phyloP scores from a whole-genome alignment of 2,888 invertebrate genomes.

The Osmoderma eremita region DNA sequence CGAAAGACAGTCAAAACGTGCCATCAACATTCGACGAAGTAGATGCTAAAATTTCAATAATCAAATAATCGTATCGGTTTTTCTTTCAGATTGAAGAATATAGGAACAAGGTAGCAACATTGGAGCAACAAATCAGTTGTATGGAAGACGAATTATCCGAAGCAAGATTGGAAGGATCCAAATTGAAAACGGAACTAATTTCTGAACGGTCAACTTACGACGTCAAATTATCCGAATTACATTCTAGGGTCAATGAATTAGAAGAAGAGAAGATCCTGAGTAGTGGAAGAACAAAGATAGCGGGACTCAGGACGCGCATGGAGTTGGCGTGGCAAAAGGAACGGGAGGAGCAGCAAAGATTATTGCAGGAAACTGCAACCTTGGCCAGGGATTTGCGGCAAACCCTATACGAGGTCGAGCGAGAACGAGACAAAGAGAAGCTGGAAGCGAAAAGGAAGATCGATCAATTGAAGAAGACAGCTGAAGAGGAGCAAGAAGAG shows the following conservation, averaged over 20 bases:
- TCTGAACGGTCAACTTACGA: slow-evolving; percentile 88
- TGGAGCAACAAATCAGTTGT: slow-evolving; percentile 86
- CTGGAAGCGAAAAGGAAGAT: slow-evolving; percentile 86
- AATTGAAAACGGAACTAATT: slow-evolving; percentile 88
- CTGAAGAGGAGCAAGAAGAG: slow-evolving; percentile 90
- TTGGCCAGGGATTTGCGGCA: slow-evolving; percentile 87
- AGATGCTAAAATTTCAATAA: slow-evolving; percentile 45
- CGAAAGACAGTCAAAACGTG: slow-evolving; percentile 64
- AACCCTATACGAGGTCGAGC: slow-evolving; percentile 88
- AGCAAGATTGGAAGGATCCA: slow-evolving; percentile 81
- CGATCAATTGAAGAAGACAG: slow-evolving; percentile 84
- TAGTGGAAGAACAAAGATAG: slow-evolving; percentile 85
- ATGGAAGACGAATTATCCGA: slow-evolving; percentile 91
- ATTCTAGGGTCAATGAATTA: slow-evolving; percentile 86
- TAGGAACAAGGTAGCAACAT: slow-evolving; percentile 73
- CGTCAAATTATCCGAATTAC: slow-evolving; percentile 87
- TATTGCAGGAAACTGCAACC: slow-evolving; percentile 90
- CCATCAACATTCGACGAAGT: slow-evolving; percentile 72
- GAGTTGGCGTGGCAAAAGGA: slow-evolving; percentile 96
- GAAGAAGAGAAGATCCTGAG: slow-evolving; percentile 88
- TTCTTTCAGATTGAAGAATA: slow-evolving; percentile 72
- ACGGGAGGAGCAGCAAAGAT: slow-evolving; percentile 89
- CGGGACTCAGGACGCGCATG: slow-evolving; percentile 86
- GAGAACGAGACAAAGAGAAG: slow-evolving; percentile 89
- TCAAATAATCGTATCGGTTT: not conserved